These are phyloP conservation scores for Oreohelix idahoensis DNA, from an alignment of 1,140 invertebrate species.

Conservation along the genomic window DNA sequence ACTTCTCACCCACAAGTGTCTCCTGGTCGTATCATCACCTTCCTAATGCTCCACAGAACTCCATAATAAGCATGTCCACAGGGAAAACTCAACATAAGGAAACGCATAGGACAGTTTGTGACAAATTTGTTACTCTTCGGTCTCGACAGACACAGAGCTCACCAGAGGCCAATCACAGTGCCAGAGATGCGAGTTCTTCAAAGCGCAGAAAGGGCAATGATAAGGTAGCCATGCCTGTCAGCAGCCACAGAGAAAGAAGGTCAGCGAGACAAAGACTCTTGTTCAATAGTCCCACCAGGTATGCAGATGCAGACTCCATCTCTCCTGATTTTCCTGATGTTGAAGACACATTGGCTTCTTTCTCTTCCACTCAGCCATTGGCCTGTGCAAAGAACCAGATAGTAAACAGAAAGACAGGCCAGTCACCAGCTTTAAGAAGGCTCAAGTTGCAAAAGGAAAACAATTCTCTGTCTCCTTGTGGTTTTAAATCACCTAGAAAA, in stretches of 20 bases:
- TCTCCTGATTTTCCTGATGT: no score
- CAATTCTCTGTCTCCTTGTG: background rate
- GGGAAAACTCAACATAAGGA: no score
- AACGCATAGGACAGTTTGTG: no score
- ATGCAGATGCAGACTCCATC: background rate
- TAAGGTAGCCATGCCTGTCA: background rate
- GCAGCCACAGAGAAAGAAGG: background rate
- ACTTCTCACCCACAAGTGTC: no score
- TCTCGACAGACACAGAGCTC: no score
- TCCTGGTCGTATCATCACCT: no score
- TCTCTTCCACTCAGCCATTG: background rate
- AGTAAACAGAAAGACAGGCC: background rate
- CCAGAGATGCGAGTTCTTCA: background rate
- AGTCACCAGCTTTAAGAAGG: background rate
- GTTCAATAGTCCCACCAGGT: background rate
- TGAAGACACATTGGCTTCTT: no score
- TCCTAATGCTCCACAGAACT: no score
- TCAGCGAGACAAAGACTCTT: conserved; percentile 14
- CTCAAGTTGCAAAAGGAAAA: conserved; percentile 13
- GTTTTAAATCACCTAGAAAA: background rate
- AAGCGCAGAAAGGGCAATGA: conserved; percentile 29
- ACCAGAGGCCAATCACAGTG: no score
- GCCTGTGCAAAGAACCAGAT: no score
- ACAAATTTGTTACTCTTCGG: no score
- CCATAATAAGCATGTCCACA: no score